Evolutionary conservation across 1,140 invertebrate genomes (phyloP).

Genomic region (Aphelenchoides fujianensis): DNA sequence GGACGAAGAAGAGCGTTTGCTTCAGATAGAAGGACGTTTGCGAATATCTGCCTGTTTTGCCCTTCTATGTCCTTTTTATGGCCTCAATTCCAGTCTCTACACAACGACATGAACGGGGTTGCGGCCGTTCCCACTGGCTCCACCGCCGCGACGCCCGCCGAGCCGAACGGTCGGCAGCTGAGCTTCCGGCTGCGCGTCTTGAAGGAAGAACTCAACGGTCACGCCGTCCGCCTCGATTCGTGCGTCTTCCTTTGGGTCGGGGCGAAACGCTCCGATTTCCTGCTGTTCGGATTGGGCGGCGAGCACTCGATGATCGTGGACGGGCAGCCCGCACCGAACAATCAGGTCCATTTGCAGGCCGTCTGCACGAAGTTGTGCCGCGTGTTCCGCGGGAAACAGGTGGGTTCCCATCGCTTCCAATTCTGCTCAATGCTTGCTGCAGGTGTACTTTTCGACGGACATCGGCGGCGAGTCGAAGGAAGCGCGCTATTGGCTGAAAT

Average conservation of each 20-base stretch:
- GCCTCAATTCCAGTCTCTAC: too few species aligned
- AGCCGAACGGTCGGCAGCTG: too few species aligned
- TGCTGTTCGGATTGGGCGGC: constrained; percentile 16
- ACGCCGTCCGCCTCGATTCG: background rate
- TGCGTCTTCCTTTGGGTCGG: constrained; percentile 24
- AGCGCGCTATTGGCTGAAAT: constrained; percentile 12
- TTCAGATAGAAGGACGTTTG: too few species aligned
- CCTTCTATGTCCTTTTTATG: too few species aligned
- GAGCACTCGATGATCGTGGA: background rate
- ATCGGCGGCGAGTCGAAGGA: constrained; percentile 7
- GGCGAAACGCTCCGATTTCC: background rate
- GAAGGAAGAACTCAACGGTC: constrained; percentile 8
- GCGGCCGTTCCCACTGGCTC: too few species aligned
- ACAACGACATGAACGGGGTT: too few species aligned
- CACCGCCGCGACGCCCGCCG: too few species aligned
- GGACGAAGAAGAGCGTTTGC: too few species aligned
- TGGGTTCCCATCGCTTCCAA: too few species aligned
- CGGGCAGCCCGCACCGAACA: constrained; percentile 6
- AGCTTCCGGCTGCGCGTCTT: background rate
- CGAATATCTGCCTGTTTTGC: too few species aligned
- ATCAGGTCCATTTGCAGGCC: background rate
- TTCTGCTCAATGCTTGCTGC: background rate
- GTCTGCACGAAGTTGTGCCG: background rate
- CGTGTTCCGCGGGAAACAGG: constrained; percentile 11
- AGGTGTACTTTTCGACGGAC: constrained; percentile 31